These are phyloP conservation scores for Venustaconcha ellipsiformis DNA, from an alignment of 1,140 invertebrate species.

Conservation along the genomic window DNA sequence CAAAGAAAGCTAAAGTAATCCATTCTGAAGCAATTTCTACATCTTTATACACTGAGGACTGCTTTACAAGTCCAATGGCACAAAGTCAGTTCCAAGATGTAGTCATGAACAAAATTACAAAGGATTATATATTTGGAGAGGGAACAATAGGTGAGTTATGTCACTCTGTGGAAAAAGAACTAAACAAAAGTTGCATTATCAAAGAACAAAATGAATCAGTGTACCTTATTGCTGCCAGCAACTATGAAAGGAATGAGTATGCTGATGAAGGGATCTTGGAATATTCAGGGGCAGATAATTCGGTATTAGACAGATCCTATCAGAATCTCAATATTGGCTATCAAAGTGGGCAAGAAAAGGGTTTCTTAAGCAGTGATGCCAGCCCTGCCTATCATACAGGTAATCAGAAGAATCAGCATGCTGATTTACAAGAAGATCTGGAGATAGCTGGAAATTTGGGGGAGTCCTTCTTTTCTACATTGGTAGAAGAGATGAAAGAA, in stretches of 20 bases:
- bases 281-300: conserved; percentile 9
- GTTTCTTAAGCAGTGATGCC: conserved; percentile 27
- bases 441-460: conserved; percentile 34
- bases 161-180: background rate
- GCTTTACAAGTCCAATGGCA: too few species aligned
- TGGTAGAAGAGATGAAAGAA: conserved; percentile 1
- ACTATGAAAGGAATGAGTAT: conserved; percentile 50
- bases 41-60: conserved; percentile 4
- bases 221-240: conserved; percentile 53
- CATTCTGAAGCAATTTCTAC: background rate
- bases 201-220: conserved; percentile 25
- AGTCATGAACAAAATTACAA: too few species aligned
- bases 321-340: conserved; percentile 44
- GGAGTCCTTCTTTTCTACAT: conserved; percentile 32
- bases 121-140: too few species aligned
- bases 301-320: conserved; percentile 35
- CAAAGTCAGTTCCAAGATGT: too few species aligned
- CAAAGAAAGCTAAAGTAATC: background rate
- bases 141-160: background rate
- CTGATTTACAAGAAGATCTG: conserved; percentile 32
- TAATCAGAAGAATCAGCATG: conserved; percentile 2
- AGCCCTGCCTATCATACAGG: background rate
- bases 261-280: conserved; percentile 18
- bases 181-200: conserved; percentile 5
- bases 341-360: conserved; percentile 43